Conservation (phyloP, 2,113 vertebrate genomes). For the Callipepla californica region DNA sequence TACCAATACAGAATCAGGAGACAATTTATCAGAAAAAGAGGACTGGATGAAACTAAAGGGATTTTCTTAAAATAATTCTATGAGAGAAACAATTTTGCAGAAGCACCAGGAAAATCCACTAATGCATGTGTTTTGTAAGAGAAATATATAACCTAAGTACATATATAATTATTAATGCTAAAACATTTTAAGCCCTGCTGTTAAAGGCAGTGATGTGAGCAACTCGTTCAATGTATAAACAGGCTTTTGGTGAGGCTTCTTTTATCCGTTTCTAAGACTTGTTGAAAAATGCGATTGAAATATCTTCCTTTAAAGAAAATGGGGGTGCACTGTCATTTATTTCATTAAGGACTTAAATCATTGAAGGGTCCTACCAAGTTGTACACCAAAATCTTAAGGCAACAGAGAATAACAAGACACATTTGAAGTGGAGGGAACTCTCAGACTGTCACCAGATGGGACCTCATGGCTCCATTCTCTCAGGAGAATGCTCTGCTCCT, state of each 20-base stretch:
- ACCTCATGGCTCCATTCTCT: background rate
- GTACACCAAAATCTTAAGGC: background rate
- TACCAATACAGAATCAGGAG: background rate
- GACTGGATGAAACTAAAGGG: background rate
- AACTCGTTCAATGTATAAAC: fast-evolving
- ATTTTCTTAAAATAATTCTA: background rate
- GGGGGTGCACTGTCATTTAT: background rate
- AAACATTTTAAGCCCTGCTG: background rate
- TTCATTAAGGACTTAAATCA: background rate
- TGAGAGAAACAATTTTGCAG: background rate
- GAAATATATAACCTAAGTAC: background rate
- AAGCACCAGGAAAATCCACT: background rate
- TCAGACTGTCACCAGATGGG: background rate
- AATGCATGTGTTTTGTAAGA: background rate
- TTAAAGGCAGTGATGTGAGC: background rate
- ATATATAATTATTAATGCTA: fast-evolving
- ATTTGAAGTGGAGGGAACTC: background rate
- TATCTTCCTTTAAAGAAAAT: background rate
- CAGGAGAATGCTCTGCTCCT: too few relatives aligned
- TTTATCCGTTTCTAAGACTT: background rate
- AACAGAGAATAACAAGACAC: background rate
- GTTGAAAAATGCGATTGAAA: background rate
- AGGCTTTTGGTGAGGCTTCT: background rate
- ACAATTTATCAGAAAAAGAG: background rate
- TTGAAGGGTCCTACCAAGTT: background rate